These are phyloP conservation scores for Microchrysa polita DNA, from an alignment of 2,888 invertebrate genomes.

Conservation along the genomic window DNA sequence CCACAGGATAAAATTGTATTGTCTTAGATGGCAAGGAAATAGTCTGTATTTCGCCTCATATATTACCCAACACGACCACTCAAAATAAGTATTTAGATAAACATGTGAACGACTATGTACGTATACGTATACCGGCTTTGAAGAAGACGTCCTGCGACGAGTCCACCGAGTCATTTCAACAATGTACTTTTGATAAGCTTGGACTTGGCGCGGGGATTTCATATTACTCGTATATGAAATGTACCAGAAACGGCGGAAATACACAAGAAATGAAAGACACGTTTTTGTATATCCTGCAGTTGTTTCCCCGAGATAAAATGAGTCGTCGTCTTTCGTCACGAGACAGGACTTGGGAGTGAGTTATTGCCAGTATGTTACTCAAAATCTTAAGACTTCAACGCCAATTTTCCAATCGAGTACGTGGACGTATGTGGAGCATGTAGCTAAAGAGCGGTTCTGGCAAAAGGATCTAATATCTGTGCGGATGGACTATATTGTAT, in stretches of 20 bases:
- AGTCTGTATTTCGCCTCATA: constrained; percentile 38
- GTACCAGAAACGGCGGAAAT: background rate
- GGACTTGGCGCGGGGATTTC: background rate
- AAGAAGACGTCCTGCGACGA: too few species aligned
- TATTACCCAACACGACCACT: constrained; percentile 34
- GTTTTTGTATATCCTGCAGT: constrained; percentile 23
- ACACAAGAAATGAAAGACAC: constrained; percentile 20
- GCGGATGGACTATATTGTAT: too few species aligned
- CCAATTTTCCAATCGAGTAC: constrained; percentile 1
- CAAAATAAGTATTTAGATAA: constrained; percentile 35
- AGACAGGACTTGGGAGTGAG: background rate
- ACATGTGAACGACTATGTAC: constrained; percentile 29
- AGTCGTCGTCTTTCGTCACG: constrained; percentile 14
- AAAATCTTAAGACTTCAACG: constrained; percentile 21
- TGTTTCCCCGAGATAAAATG: background rate
- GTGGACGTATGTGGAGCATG: too few species aligned
- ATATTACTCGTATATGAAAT: too few species aligned
- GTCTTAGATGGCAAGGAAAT: constrained; percentile 15
- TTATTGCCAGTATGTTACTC: too few species aligned
- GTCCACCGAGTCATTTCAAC: background rate
- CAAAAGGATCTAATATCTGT: too few species aligned
- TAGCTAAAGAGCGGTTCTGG: too few species aligned
- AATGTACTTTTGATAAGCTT: constrained; percentile 27
- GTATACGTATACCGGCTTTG: background rate
- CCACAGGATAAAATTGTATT: constrained; percentile 28